Evolutionary conservation across 2,113 vertebrate species (phyloP).

Genomic region (Cacatua alba): DNA sequence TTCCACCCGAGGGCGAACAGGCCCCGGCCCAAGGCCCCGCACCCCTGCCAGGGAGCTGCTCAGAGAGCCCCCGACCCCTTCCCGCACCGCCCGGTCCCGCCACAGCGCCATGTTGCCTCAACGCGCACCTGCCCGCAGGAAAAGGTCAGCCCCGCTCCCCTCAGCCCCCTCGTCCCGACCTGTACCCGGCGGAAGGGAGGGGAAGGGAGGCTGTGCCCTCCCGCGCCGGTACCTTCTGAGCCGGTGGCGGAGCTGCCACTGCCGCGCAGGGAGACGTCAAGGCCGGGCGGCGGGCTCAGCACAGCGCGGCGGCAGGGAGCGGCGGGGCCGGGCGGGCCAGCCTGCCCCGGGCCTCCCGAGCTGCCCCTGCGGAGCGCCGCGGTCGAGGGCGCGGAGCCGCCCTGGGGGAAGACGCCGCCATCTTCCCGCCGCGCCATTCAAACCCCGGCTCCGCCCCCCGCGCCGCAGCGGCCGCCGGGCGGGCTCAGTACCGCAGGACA

Average conservation of each 20-base stretch:
- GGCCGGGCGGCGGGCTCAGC: constrained; percentile 83
- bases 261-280: constrained; percentile 68
- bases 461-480: neutral
- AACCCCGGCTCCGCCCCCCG: neutral
- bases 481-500: no score
- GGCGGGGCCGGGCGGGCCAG: neutral
- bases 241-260: neutral
- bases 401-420: neutral
- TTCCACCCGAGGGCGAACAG: fast-evolving
- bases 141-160: neutral
- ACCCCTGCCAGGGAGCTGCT: neutral
- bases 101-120: neutral
- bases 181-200: no score
- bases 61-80: neutral
- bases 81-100: neutral
- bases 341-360: neutral
- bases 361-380: no score
- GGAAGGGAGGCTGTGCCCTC: constrained; percentile 24
- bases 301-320: constrained; percentile 66
- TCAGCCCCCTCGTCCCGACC: neutral
- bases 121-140: neutral
- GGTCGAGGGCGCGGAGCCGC: fast-evolving
- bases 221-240: constrained; percentile 62
- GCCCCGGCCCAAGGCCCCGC: no score
- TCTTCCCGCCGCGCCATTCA: constrained; percentile 70